These are phyloP conservation scores for Calephelis virginiensis DNA, from an alignment of 1,140 invertebrate genomes.

Conservation along the genomic window DNA sequence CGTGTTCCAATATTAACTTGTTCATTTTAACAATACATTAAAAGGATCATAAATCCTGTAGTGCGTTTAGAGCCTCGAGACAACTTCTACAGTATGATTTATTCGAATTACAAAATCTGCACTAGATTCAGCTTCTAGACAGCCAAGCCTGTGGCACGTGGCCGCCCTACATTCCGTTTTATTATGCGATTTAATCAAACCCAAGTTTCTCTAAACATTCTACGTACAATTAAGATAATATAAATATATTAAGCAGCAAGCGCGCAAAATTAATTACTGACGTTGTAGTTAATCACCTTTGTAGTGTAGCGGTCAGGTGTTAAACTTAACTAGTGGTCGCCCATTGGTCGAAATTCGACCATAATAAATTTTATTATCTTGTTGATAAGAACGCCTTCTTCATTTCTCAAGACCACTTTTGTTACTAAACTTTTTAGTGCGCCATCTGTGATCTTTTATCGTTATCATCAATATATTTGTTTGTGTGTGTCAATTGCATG, in stretches of 20 bases:
- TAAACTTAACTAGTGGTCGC: no score
- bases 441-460: no score
- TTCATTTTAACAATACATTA: slow-evolving; percentile 3
- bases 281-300: background rate
- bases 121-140: slow-evolving; percentile 26
- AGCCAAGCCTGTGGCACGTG: slow-evolving; percentile 45
- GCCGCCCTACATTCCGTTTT: slow-evolving; percentile 41
- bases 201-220: slow-evolving; percentile 12
- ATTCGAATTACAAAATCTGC: slow-evolving; percentile 42
- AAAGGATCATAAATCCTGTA: slow-evolving; percentile 5
- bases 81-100: slow-evolving; percentile 28
- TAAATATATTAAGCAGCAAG: background rate
- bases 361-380: no score
- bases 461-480: no score
- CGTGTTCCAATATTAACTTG: background rate
- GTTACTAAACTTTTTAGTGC: no score
- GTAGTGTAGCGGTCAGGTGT: no score
- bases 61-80: slow-evolving; percentile 5
- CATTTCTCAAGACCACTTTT: no score
- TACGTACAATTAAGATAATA: slow-evolving; percentile 8
- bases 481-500: no score
- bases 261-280: background rate
- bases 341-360: no score
- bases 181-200: slow-evolving; percentile 29
- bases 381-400: no score